Evolutionary conservation across 2,113 vertebrate species (phyloP).

Genomic region (Corynorhinus townsendii): DNA sequence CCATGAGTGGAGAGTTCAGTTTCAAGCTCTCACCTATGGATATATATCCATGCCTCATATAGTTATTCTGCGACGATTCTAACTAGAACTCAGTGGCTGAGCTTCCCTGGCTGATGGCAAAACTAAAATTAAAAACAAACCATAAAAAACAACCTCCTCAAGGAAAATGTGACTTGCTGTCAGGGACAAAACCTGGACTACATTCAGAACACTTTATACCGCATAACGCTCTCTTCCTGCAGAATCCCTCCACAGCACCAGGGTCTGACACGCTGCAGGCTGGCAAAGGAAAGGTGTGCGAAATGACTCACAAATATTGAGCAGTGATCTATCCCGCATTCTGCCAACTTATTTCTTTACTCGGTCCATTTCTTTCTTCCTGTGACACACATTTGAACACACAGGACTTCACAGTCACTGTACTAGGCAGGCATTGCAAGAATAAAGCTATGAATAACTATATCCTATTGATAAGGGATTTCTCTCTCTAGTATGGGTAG

Average conservation of each 20-base stretch:
- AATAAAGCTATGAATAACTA: not conserved
- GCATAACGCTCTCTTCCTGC: not conserved
- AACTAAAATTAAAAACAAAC: not conserved
- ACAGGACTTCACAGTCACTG: not conserved
- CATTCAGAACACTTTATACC: not conserved
- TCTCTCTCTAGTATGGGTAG: not conserved
- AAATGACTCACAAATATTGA: not conserved
- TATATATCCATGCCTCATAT: not conserved
- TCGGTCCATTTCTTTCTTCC: not conserved
- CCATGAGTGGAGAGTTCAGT: not conserved
- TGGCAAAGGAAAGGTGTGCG: not conserved
- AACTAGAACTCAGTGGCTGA: not conserved
- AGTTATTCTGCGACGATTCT: not conserved
- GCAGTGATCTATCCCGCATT: not conserved
- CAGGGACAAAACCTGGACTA: not conserved
- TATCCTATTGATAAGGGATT: not conserved
- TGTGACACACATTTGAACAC: not conserved
- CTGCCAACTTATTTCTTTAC: not conserved
- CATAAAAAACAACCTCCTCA: not conserved
- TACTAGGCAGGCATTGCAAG: not conserved
- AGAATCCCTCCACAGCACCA: not conserved
- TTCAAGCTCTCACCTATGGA: not conserved
- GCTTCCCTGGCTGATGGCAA: not conserved
- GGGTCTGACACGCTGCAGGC: not conserved
- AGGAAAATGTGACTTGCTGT: not conserved